Evolutionary conservation across 1,140 invertebrate species (phyloP).

Genomic region (Drosophila obscura): DNA sequence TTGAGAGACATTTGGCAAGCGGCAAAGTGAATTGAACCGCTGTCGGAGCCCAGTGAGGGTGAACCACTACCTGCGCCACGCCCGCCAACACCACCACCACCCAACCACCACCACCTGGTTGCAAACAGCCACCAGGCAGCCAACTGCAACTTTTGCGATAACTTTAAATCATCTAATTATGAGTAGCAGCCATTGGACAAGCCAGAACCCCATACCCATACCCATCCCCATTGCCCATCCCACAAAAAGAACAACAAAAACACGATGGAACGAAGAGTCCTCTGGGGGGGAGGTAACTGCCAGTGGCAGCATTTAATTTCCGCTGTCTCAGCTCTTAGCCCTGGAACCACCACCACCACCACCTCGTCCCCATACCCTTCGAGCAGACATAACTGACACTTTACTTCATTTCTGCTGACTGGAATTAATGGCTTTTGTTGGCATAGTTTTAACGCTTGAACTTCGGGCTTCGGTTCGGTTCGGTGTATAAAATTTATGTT

Average conservation of each 20-base stretch:
- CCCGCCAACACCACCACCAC: background rate
- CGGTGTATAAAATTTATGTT: slow-evolving; percentile 81
- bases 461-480: slow-evolving; percentile 44
- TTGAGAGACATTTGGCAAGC: slow-evolving; percentile 65
- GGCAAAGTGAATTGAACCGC: slow-evolving; percentile 66
- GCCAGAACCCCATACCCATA: slow-evolving; percentile 1
- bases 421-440: slow-evolving; percentile 83
- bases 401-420: slow-evolving; percentile 82
- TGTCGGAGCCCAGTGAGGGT: slow-evolving; percentile 6
- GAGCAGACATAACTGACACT: slow-evolving; percentile 69
- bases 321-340: slow-evolving; percentile 48
- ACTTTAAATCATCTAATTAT: slow-evolving; percentile 84
- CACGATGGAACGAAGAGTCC: background rate
- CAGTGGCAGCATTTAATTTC: slow-evolving; percentile 73
- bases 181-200: slow-evolving; percentile 66
- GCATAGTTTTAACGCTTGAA: slow-evolving; percentile 82
- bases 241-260: slow-evolving; percentile 33
- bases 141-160: slow-evolving; percentile 77
- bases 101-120: slow-evolving; percentile 28
- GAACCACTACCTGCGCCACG: slow-evolving; percentile 3
- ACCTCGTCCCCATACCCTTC: too few species aligned
- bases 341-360: background rate
- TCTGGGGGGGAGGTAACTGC: slow-evolving; percentile 26
- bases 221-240: background rate
- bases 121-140: slow-evolving; percentile 11